phyloP scores from a whole-genome alignment of 1,140 invertebrate species.

The Aplysia californica region DNA sequence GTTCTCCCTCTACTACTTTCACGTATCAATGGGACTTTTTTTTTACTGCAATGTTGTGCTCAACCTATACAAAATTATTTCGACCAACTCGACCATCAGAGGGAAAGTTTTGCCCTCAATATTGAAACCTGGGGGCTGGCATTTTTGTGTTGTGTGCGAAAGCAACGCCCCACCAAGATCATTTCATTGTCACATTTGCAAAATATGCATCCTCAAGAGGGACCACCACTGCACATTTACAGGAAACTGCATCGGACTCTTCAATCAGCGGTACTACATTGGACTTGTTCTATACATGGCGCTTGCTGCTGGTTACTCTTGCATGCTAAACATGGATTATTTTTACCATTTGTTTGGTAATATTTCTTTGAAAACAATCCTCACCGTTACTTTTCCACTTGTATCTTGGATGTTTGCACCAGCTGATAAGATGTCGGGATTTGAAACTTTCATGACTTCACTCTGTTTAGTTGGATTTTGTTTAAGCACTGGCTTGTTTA shows the following conservation, averaged over 20 bases:
- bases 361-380: slow-evolving; percentile 41
- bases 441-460: slow-evolving; percentile 49
- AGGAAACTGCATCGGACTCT: slow-evolving; percentile 88
- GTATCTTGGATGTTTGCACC: slow-evolving; percentile 49
- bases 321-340: slow-evolving; percentile 51
- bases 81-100: slow-evolving; percentile 38
- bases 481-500: slow-evolving; percentile 66
- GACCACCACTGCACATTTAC: slow-evolving; percentile 96
- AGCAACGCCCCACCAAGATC: slow-evolving; percentile 54
- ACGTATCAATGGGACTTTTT: slow-evolving; percentile 38
- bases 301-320: slow-evolving; percentile 47
- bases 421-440: slow-evolving; percentile 39
- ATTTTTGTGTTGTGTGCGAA: slow-evolving; percentile 54
- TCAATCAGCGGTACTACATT: slow-evolving; percentile 89
- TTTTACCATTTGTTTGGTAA: slow-evolving; percentile 49
- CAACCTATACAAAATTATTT: slow-evolving; percentile 42
- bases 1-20: slow-evolving; percentile 30
- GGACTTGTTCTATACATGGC: slow-evolving; percentile 82
- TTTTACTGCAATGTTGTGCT: slow-evolving; percentile 44
- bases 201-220: slow-evolving; percentile 86
- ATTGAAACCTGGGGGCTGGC: slow-evolving; percentile 49
- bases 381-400: slow-evolving; percentile 55
- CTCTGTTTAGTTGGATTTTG: slow-evolving; percentile 48
- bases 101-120: slow-evolving; percentile 43
- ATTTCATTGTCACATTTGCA: slow-evolving; percentile 78